Conservation (phyloP, 2,797 vertebrate genomes). For the Pipistrellus pygmaeus region DNA sequence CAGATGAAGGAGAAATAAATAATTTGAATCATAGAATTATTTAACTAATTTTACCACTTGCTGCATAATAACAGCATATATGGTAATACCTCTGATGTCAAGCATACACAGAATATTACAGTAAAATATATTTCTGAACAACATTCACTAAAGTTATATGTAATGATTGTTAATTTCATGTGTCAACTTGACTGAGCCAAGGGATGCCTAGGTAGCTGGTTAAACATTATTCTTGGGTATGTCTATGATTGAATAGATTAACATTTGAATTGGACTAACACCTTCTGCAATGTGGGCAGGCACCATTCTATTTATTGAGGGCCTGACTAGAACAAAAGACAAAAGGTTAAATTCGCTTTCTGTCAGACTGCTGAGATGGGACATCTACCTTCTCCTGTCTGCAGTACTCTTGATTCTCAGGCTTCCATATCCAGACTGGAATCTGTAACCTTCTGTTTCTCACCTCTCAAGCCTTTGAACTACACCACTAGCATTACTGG, state of each 20-base stretch:
- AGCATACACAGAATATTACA: not conserved
- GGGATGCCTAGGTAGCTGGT: not conserved
- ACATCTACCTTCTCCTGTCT: not conserved
- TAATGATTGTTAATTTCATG: not conserved
- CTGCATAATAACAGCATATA: not conserved
- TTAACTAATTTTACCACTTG: not conserved
- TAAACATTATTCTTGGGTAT: not conserved
- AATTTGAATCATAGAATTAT: not conserved
- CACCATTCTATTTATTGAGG: not conserved
- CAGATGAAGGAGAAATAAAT: not conserved
- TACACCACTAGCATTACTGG: not conserved
- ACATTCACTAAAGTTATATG: not conserved
- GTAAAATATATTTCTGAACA: slow-evolving; percentile 12
- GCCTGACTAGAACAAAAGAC: not conserved
- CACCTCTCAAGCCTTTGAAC: not conserved
- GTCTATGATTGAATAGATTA: not conserved
- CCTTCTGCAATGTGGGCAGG: not conserved
- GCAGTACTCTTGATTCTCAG: not conserved
- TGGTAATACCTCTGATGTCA: not conserved
- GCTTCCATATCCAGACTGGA: not conserved
- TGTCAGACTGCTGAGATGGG: not conserved
- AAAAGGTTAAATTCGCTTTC: not conserved
- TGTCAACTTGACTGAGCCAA: not conserved
- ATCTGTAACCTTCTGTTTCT: not conserved
- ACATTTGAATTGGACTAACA: not conserved